Evolutionary conservation across 2,113 vertebrate genomes (phyloP), one percentile per base, ranked within the genome.

Genomic region (Ptyas mucosa): DNA sequence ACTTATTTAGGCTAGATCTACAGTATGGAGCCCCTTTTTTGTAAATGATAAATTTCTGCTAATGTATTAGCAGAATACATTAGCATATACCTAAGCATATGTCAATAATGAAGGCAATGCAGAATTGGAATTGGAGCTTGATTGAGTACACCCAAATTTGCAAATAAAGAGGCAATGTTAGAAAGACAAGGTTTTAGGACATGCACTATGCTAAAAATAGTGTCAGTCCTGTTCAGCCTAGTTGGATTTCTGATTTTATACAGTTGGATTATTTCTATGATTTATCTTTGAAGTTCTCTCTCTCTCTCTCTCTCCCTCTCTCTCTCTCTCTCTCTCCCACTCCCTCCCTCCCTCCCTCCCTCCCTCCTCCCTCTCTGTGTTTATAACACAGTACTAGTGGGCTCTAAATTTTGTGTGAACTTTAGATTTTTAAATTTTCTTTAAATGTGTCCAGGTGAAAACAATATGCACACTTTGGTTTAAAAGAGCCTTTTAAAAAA

Each of bases 311-410:
- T 21, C 54, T 55, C 54, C 21, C 6, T 21, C 18, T 1, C 51
- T 11, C n/a, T n/a, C n/a, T n/a, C n/a, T n/a, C n/a, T n/a, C n/a
- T n/a, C n/a, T n/a, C n/a, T n/a, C n/a, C n/a, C n/a, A n/a, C n/a
- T 10, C 51, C 2, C 51, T 3, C 12, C 11, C 0, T 1, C 15
- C 21, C 8, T 10, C 51, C 2, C 51, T 3, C 12, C 11, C 0
- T 1, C 15, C 21, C 8, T 2, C 1, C 57, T 9, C 57, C 23
- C 57, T 24, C 8, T 58, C 57, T 24, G 53, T 53, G 14, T 53
- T 53, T 53, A 53, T 53, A 53, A 53, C 53, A 54, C 53, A 54
- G 53, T 54, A 54, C 55, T 58, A 58, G 55, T 58, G 55, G 55
- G 55, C 2, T 58, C 21, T 8, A 24, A 58, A 58, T 58, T 64